Evolutionary conservation across 2,888 invertebrate species (phyloP).

Genomic region (Tenodera sinensis): DNA sequence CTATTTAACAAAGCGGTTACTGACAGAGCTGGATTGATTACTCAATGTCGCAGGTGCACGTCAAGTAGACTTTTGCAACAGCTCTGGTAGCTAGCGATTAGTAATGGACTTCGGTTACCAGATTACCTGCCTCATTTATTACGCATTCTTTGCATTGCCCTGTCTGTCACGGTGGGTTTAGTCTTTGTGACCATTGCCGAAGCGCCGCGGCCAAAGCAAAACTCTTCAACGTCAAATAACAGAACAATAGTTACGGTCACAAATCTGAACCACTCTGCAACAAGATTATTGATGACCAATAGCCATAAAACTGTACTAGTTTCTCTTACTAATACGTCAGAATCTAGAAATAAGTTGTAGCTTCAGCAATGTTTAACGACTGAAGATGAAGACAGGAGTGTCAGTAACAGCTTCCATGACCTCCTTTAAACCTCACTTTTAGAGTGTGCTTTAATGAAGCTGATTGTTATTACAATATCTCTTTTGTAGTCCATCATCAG

Average conservation of each 20-base stretch:
- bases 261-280: background rate
- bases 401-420: no score
- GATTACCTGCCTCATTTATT: background rate
- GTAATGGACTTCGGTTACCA: background rate
- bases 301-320: no score
- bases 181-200: background rate
- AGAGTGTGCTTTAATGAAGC: no score
- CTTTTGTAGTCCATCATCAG: no score
- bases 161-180: background rate
- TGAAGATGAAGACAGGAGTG: no score
- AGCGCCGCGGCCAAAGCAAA: background rate
- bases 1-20: background rate
- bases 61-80: background rate
- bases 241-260: background rate
- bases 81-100: background rate
- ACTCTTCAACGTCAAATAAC: background rate
- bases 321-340: no score
- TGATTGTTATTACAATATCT: no score
- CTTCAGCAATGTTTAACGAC: no score
- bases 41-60: background rate
- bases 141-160: background rate
- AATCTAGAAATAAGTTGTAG: no score
- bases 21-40: background rate
- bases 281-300: no score
- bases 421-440: no score